These are phyloP conservation scores for Podarcis raffonei DNA, from an alignment of 2,113 vertebrate species.

Conservation along the genomic window DNA sequence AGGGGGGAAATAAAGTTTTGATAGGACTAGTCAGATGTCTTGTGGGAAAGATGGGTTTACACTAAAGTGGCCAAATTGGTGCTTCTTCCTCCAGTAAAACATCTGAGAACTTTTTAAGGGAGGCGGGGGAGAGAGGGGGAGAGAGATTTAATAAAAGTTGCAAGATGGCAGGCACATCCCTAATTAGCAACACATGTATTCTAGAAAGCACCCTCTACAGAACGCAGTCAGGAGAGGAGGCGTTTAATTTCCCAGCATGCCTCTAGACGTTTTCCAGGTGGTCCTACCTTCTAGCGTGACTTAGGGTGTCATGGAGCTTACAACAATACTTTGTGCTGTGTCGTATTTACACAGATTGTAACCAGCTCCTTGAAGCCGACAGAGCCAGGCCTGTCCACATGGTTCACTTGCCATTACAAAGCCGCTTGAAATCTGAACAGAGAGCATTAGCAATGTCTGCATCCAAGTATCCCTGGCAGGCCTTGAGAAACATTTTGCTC, in stretches of 20 bases:
- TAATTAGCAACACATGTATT: background rate
- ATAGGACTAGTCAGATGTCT: background rate
- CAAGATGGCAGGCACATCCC: background rate
- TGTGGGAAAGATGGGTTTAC: background rate
- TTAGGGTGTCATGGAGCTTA: background rate
- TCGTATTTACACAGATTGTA: background rate
- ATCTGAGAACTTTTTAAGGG: background rate
- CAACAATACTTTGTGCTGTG: background rate
- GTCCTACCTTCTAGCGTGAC: background rate
- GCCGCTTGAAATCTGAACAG: background rate
- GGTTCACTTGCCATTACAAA: background rate
- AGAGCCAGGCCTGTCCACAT: background rate
- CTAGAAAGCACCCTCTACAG: background rate
- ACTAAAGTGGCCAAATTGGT: background rate
- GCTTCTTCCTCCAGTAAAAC: background rate
- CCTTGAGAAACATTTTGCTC: constrained; percentile 10
- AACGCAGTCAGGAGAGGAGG: background rate
- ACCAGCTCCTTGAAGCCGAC: background rate
- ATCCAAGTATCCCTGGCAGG: background rate
- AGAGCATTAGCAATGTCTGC: background rate
- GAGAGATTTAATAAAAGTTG: background rate
- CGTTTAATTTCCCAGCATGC: background rate
- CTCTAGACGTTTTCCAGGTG: background rate
- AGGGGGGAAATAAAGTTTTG: background rate
- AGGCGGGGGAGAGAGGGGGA: background rate